Evolutionary conservation across 1,140 invertebrate genomes (phyloP).

Genomic region (Philopotamus ludificatus): DNA sequence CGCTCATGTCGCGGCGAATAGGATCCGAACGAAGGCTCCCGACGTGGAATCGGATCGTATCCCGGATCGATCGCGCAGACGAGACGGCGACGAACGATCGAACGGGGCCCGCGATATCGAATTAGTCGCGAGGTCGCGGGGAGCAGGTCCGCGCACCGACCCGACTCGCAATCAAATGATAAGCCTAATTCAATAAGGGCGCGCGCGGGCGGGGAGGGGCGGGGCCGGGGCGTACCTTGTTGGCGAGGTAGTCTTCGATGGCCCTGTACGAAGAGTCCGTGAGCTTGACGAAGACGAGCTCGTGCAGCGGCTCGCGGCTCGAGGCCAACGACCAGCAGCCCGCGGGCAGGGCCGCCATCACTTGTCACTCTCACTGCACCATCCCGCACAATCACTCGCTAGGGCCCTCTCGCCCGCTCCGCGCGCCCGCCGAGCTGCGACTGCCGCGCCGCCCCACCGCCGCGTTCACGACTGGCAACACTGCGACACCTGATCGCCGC

Average conservation of each 20-base stretch:
- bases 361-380: slow-evolving; percentile 54
- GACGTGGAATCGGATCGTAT: slow-evolving; percentile 32
- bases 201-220: background rate
- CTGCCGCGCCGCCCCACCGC: background rate
- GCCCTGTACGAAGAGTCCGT: slow-evolving; percentile 90
- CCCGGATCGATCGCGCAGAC: background rate
- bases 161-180: slow-evolving; percentile 60
- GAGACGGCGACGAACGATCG: slow-evolving; percentile 27
- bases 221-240: slow-evolving; percentile 67
- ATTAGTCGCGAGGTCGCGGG: slow-evolving; percentile 46
- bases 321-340: slow-evolving; percentile 50
- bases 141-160: slow-evolving; percentile 41
- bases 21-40: background rate
- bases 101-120: slow-evolving; percentile 46
- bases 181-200: slow-evolving; percentile 58
- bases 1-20: background rate
- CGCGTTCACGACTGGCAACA: background rate
- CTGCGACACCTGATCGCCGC: background rate
- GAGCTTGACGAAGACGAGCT: slow-evolving; percentile 90
- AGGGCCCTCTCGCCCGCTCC: background rate
- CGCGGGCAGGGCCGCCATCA: slow-evolving; percentile 93
- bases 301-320: slow-evolving; percentile 50
- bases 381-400: slow-evolving; percentile 26
- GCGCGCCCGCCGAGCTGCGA: background rate
- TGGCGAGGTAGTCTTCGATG: slow-evolving; percentile 84